Evolutionary conservation across 2,113 vertebrate genomes (phyloP).

Genomic region (Malurus elegans): DNA sequence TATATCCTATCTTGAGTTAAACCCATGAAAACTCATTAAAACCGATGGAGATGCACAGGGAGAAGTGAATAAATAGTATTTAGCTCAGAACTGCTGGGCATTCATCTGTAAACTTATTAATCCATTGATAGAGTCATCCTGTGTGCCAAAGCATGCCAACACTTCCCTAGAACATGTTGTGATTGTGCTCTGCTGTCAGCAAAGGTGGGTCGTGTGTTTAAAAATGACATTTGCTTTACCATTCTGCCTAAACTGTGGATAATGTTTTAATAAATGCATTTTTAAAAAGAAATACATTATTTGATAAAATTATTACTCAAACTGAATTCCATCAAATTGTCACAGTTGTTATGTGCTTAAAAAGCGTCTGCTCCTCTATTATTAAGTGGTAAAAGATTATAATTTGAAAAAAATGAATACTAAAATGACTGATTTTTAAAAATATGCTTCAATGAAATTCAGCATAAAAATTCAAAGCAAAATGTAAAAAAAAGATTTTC

Average conservation of each 20-base stretch:
- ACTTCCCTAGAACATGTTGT: slow-evolving; percentile 48
- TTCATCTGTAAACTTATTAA: slow-evolving; percentile 25
- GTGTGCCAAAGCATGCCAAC: slow-evolving; percentile 50
- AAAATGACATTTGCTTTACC: slow-evolving; percentile 72
- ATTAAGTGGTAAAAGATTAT: slow-evolving; percentile 77
- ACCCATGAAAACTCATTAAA: background rate
- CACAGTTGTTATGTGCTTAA: slow-evolving; percentile 71
- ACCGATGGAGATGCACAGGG: background rate
- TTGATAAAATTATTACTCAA: slow-evolving; percentile 76
- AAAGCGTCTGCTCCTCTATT: slow-evolving; percentile 71
- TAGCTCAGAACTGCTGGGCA: background rate
- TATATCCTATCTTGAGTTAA: background rate
- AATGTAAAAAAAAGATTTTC: slow-evolving; percentile 49
- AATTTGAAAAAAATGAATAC: slow-evolving; percentile 74
- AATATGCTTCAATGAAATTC: slow-evolving; percentile 67
- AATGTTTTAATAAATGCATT: slow-evolving; percentile 74
- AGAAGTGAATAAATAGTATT: background rate
- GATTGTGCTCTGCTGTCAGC: slow-evolving; percentile 28
- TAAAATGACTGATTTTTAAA: slow-evolving; percentile 67
- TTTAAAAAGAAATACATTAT: slow-evolving; percentile 73
- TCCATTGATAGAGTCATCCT: slow-evolving; percentile 50
- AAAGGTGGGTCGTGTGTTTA: slow-evolving; percentile 38
- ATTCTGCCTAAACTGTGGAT: slow-evolving; percentile 59
- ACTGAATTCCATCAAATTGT: slow-evolving; percentile 75
- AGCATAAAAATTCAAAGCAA: slow-evolving; percentile 69